These are phyloP conservation scores for Brachionus sp. DNA, from an alignment of 1,140 invertebrate species.

Conservation along the genomic window DNA sequence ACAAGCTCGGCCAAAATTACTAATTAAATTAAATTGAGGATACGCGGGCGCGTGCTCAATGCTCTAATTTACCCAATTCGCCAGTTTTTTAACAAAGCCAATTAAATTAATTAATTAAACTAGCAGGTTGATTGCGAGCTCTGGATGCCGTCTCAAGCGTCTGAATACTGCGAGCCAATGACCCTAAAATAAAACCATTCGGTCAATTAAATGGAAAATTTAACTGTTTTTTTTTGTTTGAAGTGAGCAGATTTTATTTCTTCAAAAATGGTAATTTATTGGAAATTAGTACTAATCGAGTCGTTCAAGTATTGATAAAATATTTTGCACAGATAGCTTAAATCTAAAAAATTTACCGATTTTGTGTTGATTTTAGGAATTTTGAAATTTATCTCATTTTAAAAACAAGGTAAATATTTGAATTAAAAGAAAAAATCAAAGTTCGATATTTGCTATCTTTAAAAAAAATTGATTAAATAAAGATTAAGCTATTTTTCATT, in stretches of 20 bases:
- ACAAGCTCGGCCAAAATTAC: not conserved
- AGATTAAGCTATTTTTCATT: not conserved
- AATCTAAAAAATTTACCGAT: conserved; percentile 13
- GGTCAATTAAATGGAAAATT: conserved; percentile 26
- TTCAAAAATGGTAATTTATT: not conserved
- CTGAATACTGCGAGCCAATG: not conserved
- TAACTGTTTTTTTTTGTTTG: not conserved
- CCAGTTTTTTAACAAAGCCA: conserved; percentile 11
- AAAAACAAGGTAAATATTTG: conserved; percentile 34
- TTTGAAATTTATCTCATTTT: not conserved
- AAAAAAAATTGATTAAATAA: not conserved
- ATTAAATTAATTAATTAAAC: conserved; percentile 42
- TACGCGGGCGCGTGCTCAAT: not conserved
- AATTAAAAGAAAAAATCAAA: not conserved
- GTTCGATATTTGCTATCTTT: not conserved
- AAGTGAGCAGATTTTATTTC: not conserved
- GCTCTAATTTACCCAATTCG: conserved; percentile 4
- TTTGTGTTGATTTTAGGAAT: not conserved
- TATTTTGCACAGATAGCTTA: not conserved
- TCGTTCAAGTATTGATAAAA: conserved; percentile 21
- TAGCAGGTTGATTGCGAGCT: not conserved
- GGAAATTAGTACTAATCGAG: not conserved
- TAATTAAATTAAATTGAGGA: not conserved
- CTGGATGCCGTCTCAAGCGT: not conserved
- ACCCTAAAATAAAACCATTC: not conserved